phyloP scores from a whole-genome alignment of 2,113 vertebrate species.

The Rhinogobius similis region DNA sequence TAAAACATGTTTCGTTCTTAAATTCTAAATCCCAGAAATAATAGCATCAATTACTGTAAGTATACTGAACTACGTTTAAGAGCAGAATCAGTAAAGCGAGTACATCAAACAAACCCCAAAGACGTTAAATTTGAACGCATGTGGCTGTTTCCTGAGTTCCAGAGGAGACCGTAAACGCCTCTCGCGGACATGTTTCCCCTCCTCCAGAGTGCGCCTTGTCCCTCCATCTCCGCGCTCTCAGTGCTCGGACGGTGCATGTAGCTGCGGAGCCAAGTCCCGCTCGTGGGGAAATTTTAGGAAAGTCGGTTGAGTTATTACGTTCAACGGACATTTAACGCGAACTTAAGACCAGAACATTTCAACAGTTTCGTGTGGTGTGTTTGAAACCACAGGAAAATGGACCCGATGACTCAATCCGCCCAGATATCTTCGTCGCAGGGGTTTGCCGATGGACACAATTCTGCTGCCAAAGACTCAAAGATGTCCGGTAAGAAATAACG shows the following conservation, averaged over 20 bases:
- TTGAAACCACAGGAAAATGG: constrained; percentile 68
- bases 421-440: constrained; percentile 82
- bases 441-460: constrained; percentile 74
- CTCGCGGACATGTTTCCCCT: constrained; percentile 55
- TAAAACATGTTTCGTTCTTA: neutral
- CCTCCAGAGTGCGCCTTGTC: constrained; percentile 50
- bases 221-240: constrained; percentile 39
- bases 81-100: neutral
- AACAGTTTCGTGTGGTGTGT: constrained; percentile 23
- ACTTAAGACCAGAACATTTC: constrained; percentile 15
- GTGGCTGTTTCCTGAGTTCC: neutral
- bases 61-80: neutral
- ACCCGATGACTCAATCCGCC: constrained; percentile 78
- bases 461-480: constrained; percentile 77
- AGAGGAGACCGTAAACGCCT: constrained; percentile 28
- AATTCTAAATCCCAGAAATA: neutral
- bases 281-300: constrained; percentile 46
- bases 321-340: constrained; percentile 8
- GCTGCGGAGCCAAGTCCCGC: constrained; percentile 40
- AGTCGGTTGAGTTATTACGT: constrained; percentile 21
- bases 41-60: neutral
- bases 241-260: constrained; percentile 38
- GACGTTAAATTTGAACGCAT: neutral
- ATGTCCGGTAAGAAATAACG: constrained; percentile 72
- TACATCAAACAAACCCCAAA: neutral